A percentile compares a stretch with the other conserved stretches of the same genome.
These are phyloP conservation scores for Euplagia quadripunctaria DNA, from an alignment of 2,888 invertebrate species.

Conservation along the genomic window DNA sequence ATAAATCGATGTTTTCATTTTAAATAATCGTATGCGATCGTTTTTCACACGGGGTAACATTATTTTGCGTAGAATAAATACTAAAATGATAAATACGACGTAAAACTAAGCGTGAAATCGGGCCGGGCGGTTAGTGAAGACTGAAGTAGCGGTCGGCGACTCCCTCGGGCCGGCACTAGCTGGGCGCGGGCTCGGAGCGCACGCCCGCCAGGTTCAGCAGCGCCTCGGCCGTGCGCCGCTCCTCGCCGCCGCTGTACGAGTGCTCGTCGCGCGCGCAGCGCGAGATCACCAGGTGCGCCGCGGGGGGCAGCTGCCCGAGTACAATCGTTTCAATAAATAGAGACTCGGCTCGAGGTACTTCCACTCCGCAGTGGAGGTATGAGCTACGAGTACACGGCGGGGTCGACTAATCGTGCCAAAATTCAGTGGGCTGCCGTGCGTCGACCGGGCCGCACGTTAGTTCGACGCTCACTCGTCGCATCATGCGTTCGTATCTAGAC, in stretches of 20 bases:
- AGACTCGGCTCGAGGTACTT: too few species aligned
- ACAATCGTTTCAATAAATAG: too few species aligned
- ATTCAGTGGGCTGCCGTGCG: too few species aligned
- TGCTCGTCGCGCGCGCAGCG: constrained; percentile 97
- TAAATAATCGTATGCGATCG: not conserved
- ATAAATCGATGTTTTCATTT: not conserved
- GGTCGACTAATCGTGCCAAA: too few species aligned
- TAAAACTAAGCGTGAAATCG: not conserved
- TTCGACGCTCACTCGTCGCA: too few species aligned
- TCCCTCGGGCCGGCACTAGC: constrained; percentile 37
- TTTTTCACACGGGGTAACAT: not conserved
- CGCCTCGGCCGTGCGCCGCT: constrained; percentile 84
- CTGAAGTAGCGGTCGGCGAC: not conserved
- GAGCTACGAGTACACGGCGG: too few species aligned
- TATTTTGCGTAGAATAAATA: constrained; percentile 6
- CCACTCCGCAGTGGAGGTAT: too few species aligned
- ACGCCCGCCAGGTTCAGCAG: constrained; percentile 83
- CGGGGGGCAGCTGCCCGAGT: constrained; percentile 80
- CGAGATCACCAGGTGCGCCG: constrained; percentile 90
- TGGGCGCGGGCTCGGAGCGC: constrained; percentile 59
- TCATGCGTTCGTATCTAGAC: too few species aligned
- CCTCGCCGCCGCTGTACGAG: constrained; percentile 93
- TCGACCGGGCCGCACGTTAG: too few species aligned
- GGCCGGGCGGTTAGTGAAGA: not conserved
- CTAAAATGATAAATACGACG: not conserved